Base-by-base conservation (phyloP, 2,797 vertebrate species). In the Intellagama lesueurii region DNA sequence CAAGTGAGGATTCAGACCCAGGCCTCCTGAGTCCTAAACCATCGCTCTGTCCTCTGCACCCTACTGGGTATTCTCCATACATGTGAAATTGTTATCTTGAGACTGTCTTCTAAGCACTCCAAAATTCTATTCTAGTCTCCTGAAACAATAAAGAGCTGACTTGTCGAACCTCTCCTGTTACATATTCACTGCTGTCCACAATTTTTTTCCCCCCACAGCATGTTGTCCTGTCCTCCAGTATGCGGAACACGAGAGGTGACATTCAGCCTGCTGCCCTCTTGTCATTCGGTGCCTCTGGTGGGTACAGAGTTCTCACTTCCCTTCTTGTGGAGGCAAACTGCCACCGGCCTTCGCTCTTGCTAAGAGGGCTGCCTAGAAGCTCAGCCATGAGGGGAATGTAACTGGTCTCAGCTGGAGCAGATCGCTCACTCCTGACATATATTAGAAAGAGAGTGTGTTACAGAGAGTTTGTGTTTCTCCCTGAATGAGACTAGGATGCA, bases 101-200 rank as follows among this genome's bases (percentile, higher is more conserved):
- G 19, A 19, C 7, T 84, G 70, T 30, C 52, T 75, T 49, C 22
- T 40, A 30, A 32, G 73, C 72, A 85, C 76, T 85, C 52, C 56
- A 64, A 35, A 40, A 40, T 40, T 40, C 40, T 40, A 40, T 40
- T 40, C 40, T 40, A 3, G 2, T 40, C 40, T 40, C 3, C 40
- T 40, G 40, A 40, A 40, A 76, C 40, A 76, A 85, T 40, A 76
- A 44, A 49, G 40, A 24, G 14, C 19, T 12, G 1, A 35, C 32
- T 30, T 83, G 79, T 4, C 47, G 14, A 0, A 0, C 0, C 0
- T 68, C 8, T 5, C 30, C 44, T 56, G 28, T 28, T 91, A 6
- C 26, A 8, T 0, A 17, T 7, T 88, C 28, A 26, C 78, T 19
- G 1, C 4, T 35, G 81, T 22, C 69, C 32, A 80, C 7, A 32